Evolutionary conservation across 2,113 vertebrate genomes (phyloP).

Genomic region (Mesoclemmys tuberculata): DNA sequence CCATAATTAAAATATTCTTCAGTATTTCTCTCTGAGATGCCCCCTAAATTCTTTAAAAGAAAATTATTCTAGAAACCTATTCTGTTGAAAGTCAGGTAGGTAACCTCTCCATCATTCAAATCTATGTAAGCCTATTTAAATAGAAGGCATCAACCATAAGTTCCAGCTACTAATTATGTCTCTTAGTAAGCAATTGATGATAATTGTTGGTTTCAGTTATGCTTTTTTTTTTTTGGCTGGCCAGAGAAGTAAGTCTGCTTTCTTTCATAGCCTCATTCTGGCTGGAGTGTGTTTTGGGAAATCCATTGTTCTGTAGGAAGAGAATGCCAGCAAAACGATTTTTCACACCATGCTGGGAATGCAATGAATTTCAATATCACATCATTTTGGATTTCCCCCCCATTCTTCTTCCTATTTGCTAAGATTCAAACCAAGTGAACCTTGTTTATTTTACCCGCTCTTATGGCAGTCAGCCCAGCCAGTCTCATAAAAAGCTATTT

Average conservation of each 20-base stretch:
- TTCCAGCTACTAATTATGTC: neutral
- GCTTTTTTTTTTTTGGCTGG: neutral
- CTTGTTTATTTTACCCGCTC: neutral
- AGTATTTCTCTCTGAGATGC: neutral
- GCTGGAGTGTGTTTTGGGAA: neutral
- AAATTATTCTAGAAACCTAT: neutral
- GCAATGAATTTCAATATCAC: neutral
- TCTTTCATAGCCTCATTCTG: neutral
- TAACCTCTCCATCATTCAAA: neutral
- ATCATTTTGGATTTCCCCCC: neutral
- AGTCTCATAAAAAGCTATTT: neutral
- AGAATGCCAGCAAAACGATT: neutral
- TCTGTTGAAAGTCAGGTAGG: neutral
- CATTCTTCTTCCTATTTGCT: neutral
- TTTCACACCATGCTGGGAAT: neutral
- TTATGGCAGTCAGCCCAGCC: neutral
- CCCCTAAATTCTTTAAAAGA: neutral
- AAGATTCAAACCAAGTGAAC: neutral
- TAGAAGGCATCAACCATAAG: fast-evolving
- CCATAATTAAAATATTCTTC: neutral
- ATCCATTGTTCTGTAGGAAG: neutral
- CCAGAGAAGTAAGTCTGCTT: neutral
- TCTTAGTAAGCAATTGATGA: neutral
- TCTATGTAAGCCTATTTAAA: neutral
- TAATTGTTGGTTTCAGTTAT: neutral